A percentile compares a stretch with the other conserved stretches of the same genome.
Conservation (phyloP, 2,797 vertebrate species). For the Poecilia velifera region DNA sequence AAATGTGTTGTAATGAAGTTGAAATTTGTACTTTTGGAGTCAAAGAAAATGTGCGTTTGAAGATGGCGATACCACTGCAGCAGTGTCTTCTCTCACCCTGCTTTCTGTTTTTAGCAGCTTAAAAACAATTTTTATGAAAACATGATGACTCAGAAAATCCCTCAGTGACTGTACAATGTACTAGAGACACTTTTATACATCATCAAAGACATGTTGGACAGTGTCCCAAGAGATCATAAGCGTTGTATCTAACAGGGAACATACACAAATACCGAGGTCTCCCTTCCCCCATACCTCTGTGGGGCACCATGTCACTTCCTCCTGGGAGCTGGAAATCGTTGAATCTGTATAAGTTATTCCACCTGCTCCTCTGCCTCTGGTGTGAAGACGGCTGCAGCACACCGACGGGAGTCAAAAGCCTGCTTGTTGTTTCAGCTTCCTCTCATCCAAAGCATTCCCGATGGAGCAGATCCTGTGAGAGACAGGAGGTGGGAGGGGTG, state of each 20-base stretch:
- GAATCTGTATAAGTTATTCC: conserved; percentile 70
- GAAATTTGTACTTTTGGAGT: neutral
- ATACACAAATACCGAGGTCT: conserved; percentile 48
- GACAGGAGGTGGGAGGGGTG: conserved; percentile 18
- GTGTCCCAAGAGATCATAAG: conserved; percentile 2
- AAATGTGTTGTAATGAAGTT: neutral
- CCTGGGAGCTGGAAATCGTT: conserved; percentile 68
- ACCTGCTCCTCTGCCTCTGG: conserved; percentile 73
- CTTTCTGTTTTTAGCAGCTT: neutral
- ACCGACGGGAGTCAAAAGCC: conserved; percentile 63
- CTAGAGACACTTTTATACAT: neutral
- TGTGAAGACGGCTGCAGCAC: conserved; percentile 48
- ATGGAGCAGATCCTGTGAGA: conserved; percentile 60
- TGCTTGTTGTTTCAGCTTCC: conserved; percentile 82
- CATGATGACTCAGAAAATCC: neutral
- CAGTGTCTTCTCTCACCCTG: neutral
- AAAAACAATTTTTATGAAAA: neutral
- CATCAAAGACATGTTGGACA: conserved; percentile 39
- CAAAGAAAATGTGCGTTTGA: neutral
- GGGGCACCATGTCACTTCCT: conserved; percentile 71
- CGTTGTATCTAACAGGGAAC: conserved; percentile 30
- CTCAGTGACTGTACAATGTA: neutral
- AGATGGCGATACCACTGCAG: neutral
- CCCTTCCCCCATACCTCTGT: conserved; percentile 37
- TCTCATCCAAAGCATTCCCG: conserved; percentile 61